Conservation (phyloP, 2,888 invertebrate species). For the Acholoe squamosa region DNA sequence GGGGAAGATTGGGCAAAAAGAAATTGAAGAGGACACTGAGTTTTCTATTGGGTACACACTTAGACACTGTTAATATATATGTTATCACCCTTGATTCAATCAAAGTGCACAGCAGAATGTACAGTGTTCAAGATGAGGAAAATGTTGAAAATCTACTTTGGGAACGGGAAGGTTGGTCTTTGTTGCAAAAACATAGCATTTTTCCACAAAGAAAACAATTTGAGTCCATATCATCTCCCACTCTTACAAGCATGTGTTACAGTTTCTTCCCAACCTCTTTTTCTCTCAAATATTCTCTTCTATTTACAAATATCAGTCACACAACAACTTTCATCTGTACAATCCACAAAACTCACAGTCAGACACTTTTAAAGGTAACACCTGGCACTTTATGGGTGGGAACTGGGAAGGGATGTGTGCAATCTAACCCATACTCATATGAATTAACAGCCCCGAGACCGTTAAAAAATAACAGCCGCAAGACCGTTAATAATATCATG, state of each 20-base stretch:
- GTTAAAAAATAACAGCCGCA: no score
- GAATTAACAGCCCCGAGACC: no score
- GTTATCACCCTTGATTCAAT: slow-evolving; percentile 43
- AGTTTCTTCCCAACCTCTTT: not conserved
- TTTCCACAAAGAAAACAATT: not conserved
- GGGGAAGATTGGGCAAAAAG: slow-evolving; percentile 19
- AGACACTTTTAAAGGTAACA: not conserved
- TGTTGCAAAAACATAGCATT: not conserved
- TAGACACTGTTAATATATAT: not conserved
- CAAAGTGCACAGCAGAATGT: slow-evolving; percentile 53
- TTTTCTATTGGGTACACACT: slow-evolving; percentile 36
- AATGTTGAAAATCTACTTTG: slow-evolving; percentile 41
- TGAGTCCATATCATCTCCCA: not conserved
- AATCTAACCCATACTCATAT: slow-evolving; percentile 45
- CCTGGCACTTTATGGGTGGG: not conserved
- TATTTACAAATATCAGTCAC: not conserved
- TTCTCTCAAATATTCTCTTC: not conserved
- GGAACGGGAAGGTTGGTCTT: not conserved
- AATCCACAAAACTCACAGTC: slow-evolving; percentile 34
- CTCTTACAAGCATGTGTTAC: not conserved
- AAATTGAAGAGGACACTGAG: slow-evolving; percentile 25
- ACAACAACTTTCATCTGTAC: not conserved
- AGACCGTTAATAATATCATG: not conserved
- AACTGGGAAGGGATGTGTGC: slow-evolving; percentile 16
- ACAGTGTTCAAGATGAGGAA: slow-evolving; percentile 49